Evolutionary conservation across 2,888 invertebrate species (phyloP).

Genomic region (Oligia strigilis): DNA sequence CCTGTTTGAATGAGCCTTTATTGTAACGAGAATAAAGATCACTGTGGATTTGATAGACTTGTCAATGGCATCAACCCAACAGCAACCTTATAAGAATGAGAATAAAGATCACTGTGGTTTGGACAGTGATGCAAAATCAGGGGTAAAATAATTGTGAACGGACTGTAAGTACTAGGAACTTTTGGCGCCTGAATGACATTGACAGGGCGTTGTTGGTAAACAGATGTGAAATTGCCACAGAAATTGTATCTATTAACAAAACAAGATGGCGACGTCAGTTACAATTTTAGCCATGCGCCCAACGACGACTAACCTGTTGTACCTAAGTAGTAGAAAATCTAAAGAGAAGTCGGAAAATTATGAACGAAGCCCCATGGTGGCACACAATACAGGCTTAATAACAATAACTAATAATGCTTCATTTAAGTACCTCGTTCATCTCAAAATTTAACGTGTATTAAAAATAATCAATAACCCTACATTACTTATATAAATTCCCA

Average conservation of each 20-base stretch:
- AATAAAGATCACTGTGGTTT: too few species aligned
- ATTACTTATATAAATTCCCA: constrained; percentile 20
- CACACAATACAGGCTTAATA: background rate
- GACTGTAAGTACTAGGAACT: background rate
- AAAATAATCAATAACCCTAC: constrained; percentile 26
- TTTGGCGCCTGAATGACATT: background rate
- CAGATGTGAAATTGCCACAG: too few species aligned
- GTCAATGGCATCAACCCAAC: too few species aligned
- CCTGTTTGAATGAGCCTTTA: background rate
- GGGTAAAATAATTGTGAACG: background rate
- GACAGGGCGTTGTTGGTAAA: background rate
- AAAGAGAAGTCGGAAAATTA: background rate
- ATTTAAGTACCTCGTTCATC: constrained; percentile 22
- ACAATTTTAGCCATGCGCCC: background rate
- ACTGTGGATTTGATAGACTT: too few species aligned
- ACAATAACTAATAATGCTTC: background rate
- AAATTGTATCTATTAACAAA: background rate
- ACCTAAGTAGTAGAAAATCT: background rate
- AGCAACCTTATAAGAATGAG: too few species aligned
- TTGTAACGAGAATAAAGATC: background rate
- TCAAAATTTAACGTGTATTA: constrained; percentile 23
- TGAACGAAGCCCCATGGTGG: too few species aligned
- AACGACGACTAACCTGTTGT: background rate
- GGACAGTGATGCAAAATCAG: too few species aligned
- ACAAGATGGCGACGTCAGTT: background rate